These are phyloP conservation scores for Stigmatopora nigra DNA, from an alignment of 2,113 vertebrate genomes.

Conservation along the genomic window DNA sequence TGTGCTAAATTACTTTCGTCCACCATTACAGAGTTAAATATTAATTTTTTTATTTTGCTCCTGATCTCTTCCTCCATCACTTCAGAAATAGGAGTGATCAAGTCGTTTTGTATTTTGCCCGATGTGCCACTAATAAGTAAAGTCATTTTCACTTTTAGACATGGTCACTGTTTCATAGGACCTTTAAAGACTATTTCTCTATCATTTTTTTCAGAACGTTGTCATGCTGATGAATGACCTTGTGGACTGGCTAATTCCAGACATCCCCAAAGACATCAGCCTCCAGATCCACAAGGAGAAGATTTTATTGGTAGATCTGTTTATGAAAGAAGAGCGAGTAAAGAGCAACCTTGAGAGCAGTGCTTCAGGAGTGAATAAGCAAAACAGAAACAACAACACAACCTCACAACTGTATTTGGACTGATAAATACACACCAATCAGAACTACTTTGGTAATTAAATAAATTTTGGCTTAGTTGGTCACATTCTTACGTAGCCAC, in stretches of 20 bases:
- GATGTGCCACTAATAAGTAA: too few species aligned
- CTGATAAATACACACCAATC: constrained; percentile 42
- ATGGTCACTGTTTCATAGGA: too few species aligned
- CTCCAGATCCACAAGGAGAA: constrained; percentile 94
- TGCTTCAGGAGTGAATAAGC: constrained; percentile 7
- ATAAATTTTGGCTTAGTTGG: neutral
- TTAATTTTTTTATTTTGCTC: too few species aligned
- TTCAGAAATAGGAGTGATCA: too few species aligned
- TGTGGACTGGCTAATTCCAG: constrained; percentile 97
- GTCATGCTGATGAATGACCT: constrained; percentile 99
- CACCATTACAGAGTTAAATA: too few species aligned
- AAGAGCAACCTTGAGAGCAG: constrained; percentile 75
- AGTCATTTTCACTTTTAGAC: too few species aligned
- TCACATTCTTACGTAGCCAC: neutral
- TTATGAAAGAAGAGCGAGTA: constrained; percentile 91
- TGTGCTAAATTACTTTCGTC: too few species aligned
- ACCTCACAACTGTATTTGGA: constrained; percentile 42
- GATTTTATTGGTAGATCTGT: constrained; percentile 90
- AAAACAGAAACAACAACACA: constrained; percentile 50
- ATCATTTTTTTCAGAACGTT: constrained; percentile 74
- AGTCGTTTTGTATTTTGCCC: too few species aligned
- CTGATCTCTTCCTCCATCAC: too few species aligned
- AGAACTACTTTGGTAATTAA: neutral
- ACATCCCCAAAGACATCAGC: constrained; percentile 98
- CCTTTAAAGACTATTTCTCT: too few species aligned